Conservation (phyloP, 2,113 vertebrate genomes). For the Labrus mixtus region DNA sequence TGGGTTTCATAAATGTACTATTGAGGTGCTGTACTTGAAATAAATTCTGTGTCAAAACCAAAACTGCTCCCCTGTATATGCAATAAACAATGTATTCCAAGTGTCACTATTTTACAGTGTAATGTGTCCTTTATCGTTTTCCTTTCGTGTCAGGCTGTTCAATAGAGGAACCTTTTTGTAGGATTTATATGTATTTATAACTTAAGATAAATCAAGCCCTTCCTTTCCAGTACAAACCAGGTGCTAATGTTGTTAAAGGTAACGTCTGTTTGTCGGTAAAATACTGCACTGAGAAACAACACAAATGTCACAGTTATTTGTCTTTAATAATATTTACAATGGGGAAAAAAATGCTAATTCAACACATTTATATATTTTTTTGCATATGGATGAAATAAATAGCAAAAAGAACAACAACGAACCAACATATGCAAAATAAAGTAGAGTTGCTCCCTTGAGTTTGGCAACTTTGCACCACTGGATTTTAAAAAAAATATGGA, state of each 20-base stretch:
- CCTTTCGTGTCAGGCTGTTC: neutral
- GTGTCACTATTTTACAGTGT: neutral
- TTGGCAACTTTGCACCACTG: conserved; percentile 56
- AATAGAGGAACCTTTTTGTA: neutral
- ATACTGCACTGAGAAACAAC: conserved; percentile 77
- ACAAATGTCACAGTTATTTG: conserved; percentile 79
- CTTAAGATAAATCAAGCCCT: neutral
- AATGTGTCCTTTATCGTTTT: conserved; percentile 7
- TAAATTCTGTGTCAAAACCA: neutral
- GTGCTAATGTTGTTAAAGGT: neutral
- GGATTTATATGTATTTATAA: conserved; percentile 2
- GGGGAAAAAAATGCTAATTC: conserved; percentile 64
- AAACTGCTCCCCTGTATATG: neutral
- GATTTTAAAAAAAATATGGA: conserved; percentile 13
- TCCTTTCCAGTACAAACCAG: neutral
- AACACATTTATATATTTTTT: conserved; percentile 73
- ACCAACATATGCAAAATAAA: conserved; percentile 61
- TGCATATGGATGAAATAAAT: conserved; percentile 79
- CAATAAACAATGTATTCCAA: conserved; percentile 29
- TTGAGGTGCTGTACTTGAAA: neutral
- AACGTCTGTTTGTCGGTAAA: conserved; percentile 31
- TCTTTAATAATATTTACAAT: conserved; percentile 84
- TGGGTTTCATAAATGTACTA: too few relatives aligned
- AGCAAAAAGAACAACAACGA: conserved; percentile 71
- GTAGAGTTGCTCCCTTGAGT: conserved; percentile 36